Base-by-base conservation (phyloP, 2,888 invertebrate genomes). In the Leptarthrus brevirostris region DNA sequence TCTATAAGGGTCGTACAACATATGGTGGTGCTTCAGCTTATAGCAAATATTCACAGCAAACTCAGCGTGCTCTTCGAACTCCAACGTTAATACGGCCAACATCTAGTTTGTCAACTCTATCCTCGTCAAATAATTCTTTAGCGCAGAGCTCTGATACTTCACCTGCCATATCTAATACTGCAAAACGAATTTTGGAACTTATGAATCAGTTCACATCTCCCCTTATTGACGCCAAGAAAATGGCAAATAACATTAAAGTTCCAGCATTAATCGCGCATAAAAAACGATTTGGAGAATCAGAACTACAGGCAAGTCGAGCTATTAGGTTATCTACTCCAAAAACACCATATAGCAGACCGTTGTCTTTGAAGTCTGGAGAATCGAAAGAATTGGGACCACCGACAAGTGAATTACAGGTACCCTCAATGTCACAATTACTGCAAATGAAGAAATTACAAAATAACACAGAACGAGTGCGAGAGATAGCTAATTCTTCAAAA, bases 151-250 rank as follows among this genome's bases (percentile, higher is more conserved):
- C 44, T 18, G 74, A 76, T 10, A 24, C 75, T 14, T 78, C 81
- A 3, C 77, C 81, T 1, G 77, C 78, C 0, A 78, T 85, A 66
- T 85, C 85, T 0, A 81, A 89, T 77, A 92, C 95, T 3, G 92
- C 95, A 0, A 89, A 91, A 79, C 88, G 91, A 76, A 92, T 96
- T 77, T 85, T 96, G 79, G 91, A 93, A 79, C 88, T 94, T 3
- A 86, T 96, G 72, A 93, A 95, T 81, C 90, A 92, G 79, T 94
- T 93, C 84, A 91, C 93, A 0, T 92, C 94, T 1, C 94, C 95
- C 0, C 84, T 94, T 66, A 87, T 87, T 53, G 94, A 95, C 82
- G 94, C 92, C 1, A 92, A 90, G 80, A 91, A 91, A 80, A 92
- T 94, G 82, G 93, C 93, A 2, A 82, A 79, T 74, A 82, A 80